Evolutionary conservation across 2,113 vertebrate genomes (phyloP), one percentile per base, ranked within the genome.

Genomic region (Thamnophis sirtalis): DNA sequence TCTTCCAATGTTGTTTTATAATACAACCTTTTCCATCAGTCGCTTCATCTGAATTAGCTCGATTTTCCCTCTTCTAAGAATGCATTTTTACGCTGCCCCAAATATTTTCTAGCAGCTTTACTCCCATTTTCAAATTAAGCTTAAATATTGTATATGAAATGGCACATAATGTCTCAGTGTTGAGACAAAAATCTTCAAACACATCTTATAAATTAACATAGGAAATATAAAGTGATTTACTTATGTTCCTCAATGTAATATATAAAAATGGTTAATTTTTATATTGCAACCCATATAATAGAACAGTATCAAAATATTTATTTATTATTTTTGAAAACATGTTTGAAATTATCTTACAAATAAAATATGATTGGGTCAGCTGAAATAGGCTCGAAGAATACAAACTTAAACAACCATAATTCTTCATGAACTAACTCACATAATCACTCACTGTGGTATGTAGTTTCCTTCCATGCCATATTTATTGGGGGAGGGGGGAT

Each of bases 221-320:
- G 55, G 90, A 93, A 92, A 94, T 88, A 80, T 90, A 68, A 89
- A 60, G 53, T 22, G 2, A 3, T 91, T 93, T 89, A 68, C 92
- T 89, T 50, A 17, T 96, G 84, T n/a, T 95, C 58, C 87, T 93
- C 58, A 89, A 55, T 92, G 90, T 94, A 94, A 91, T 95, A 90
- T 89, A 94, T 93, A 94, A 9, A 92, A 93, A 90, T 94, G 21
- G 92, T 91, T 93, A 92, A 9, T 9, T 58, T 38, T 88, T n/a
- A 0, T 33, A 58, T 19, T 90, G 92, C 73, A 93, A 89, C 86
- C 91, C 26, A 87, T 50, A 88, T 93, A 93, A 93, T 93, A 95
- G 68, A 95, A 48, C 63, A 93, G 89, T 89, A 96, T 89, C 94
- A 21, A 50, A 88, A 94, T 91, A 13, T 19, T 11, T 92, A n/a